Evolutionary conservation across 2,888 invertebrate species (phyloP), one percentile per base, ranked within the genome.

Genomic region (Drosophila atripex): DNA sequence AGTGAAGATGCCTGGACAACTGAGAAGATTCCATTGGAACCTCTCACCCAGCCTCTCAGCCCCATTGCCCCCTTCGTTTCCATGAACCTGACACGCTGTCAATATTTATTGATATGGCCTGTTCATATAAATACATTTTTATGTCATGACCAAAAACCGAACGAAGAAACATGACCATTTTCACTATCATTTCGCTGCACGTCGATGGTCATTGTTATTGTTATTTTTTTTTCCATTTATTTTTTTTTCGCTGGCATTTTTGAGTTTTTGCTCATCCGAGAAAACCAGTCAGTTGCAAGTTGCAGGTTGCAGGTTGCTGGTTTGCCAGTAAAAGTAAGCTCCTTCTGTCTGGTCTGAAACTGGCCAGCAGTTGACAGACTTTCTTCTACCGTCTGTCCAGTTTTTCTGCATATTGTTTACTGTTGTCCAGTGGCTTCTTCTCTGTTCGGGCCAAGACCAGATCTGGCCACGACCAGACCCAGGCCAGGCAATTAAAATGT

Each of bases 391-490:
- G 77, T 77, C 85, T 73, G 80, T 85, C 80, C 80, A 80, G 80
- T 80, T 80, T 80, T 84, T 80, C 79, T 77, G 80, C 79, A 80
- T 80, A 76, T 76, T 86, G 80, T 82, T 80, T 78, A 72, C 80
- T 64, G 51, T 35, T 59, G 49, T 43, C 51, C 63, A 35, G 63
- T 21, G 63, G 64, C 65, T 43, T 45, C 64, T 64, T 50, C 38
- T 43, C 54, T 30, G 25, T 16, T 46, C 39, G 39, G 56, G 56
- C 46, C 64, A 53, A 61, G 63, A 52, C 39, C 53, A 45, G 56
- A 41, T 60, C 72, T 53, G 70, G 68, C 51, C 68, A 43, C 50
- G 51, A 53, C 63, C 68, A 41, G 47, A 53, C 41, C 61, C 60
- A 46, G 65, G 61, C 70, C 55, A 45, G 78, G 71, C 86, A 85